Conservation (phyloP, 2,888 invertebrate species). For the Rotaria macrura region DNA sequence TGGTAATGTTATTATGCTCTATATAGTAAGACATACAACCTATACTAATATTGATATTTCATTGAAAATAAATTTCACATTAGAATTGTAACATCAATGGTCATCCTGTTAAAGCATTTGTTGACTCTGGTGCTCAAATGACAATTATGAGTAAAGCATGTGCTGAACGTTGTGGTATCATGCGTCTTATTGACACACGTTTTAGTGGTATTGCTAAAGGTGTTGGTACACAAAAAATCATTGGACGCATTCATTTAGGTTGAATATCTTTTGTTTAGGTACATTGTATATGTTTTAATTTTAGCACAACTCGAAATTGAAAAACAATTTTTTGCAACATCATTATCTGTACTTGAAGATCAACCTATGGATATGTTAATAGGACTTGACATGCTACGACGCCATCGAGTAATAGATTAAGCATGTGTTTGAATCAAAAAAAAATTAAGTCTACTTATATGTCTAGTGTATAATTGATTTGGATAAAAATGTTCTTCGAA, state of each 20-base stretch:
- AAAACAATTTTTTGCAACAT: constrained; percentile 79
- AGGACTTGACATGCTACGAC: constrained; percentile 88
- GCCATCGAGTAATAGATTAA: constrained; percentile 66
- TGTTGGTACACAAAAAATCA: constrained; percentile 85
- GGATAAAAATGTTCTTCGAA: constrained; percentile 28
- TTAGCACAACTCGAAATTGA: constrained; percentile 77
- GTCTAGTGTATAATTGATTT: constrained; percentile 33
- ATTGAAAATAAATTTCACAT: background rate
- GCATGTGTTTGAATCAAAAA: background rate
- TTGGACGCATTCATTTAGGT: constrained; percentile 75
- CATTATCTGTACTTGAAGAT: constrained; percentile 87
- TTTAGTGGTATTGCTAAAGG: constrained; percentile 95
- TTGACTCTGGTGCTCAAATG: constrained; percentile 92
- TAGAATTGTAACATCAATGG: constrained; percentile 81
- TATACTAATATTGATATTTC: no score
- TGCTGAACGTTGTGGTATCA: constrained; percentile 64
- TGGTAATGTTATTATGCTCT: constrained; percentile 90
- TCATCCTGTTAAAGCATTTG: constrained; percentile 89
- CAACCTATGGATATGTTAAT: constrained; percentile 97
- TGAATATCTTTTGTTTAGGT: constrained; percentile 35
- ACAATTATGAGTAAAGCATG: constrained; percentile 94
- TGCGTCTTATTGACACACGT: constrained; percentile 62
- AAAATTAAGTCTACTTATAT: background rate
- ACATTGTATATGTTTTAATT: background rate
- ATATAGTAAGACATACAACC: constrained; percentile 57